phyloP scores from a whole-genome alignment of 1,140 invertebrate species.

The Dendrolimus punctatus region DNA sequence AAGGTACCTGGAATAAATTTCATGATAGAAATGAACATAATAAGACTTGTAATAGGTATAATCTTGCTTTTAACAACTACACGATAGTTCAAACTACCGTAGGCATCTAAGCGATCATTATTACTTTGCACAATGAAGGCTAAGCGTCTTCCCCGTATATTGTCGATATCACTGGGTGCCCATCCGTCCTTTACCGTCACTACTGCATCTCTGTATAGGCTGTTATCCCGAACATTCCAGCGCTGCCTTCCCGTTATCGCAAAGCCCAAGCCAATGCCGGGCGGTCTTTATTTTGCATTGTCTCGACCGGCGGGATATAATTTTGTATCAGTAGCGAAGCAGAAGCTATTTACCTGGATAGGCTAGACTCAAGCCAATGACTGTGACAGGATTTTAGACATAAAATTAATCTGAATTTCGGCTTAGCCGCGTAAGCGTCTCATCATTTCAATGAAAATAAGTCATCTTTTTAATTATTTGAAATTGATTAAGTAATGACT shows the following conservation, averaged over 20 bases:
- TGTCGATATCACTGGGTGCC: not conserved
- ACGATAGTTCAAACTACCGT: too few relatives aligned
- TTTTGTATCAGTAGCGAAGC: slow-evolving; percentile 2
- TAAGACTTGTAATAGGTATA: too few relatives aligned
- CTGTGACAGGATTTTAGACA: not conserved
- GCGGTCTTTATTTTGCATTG: slow-evolving; percentile 20
- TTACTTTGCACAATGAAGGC: too few relatives aligned
- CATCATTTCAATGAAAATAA: too few relatives aligned
- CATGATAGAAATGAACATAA: too few relatives aligned
- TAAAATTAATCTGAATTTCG: not conserved
- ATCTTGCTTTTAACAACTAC: too few relatives aligned
- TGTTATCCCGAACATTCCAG: slow-evolving; percentile 8
- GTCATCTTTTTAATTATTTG: too few relatives aligned
- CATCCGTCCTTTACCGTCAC: not conserved
- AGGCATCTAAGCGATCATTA: too few relatives aligned
- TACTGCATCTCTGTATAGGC: slow-evolving; percentile 8
- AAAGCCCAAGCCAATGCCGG: slow-evolving; percentile 9
- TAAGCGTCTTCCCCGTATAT: not conserved
- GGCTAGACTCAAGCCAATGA: not conserved
- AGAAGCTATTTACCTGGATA: too few relatives aligned
- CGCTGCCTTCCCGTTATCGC: slow-evolving; percentile 4
- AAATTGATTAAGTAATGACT: too few relatives aligned
- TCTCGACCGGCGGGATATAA: slow-evolving; percentile 7
- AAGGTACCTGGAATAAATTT: too few relatives aligned
- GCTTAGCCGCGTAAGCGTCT: too few relatives aligned